Evolutionary conservation across 2,113 vertebrate species (phyloP), one percentile per base, ranked within the genome.

Genomic region (Plotosus lineatus): DNA sequence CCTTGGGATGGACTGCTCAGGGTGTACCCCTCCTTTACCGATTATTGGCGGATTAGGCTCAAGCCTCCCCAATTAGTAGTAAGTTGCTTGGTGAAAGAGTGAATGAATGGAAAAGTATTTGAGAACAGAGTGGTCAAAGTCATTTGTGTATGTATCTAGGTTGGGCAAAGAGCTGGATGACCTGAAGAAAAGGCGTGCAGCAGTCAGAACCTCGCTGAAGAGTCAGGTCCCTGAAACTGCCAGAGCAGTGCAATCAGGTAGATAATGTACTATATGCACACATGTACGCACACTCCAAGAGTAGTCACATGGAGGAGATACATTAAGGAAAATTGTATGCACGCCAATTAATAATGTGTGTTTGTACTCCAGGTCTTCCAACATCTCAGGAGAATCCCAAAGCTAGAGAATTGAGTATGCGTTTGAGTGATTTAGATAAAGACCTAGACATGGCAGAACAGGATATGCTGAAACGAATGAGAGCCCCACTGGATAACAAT

Each of bases 181-280:
- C 0, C 84, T 96, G 88, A 98, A 96, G 88, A 97, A 94, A 90
- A 96, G 89, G 80, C 84, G 95, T 87, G 89, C 89, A 1, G 80
- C 86, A 0, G 88, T 92, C 72, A 92, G 89, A 77, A 90, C 87
- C 42, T 83, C 71, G 1, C 87, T 97, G 86, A 96, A 94, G 84
- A 91, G 87, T 60, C 83, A 91, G 83, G 89, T 89, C 82, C 15
- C 91, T 63, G 82, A 95, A 75, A 28, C 85, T 83, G 0, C 55
- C 76, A n/a, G 83, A 69, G 2, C 87, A 84, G 82, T 89, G 76
- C 77, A 92, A 91, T 81, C 91, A 92, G 88, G 95, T 94, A 12
- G 78, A 48, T 82, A 21, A 80, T 71, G 46, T 15, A 31, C 8
- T 9, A 31, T 4, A 3, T 61, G 58, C 10, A n/a, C 10, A n/a